Evolutionary conservation across 2,888 invertebrate species (phyloP).

Genomic region (Sinelater perroti): DNA sequence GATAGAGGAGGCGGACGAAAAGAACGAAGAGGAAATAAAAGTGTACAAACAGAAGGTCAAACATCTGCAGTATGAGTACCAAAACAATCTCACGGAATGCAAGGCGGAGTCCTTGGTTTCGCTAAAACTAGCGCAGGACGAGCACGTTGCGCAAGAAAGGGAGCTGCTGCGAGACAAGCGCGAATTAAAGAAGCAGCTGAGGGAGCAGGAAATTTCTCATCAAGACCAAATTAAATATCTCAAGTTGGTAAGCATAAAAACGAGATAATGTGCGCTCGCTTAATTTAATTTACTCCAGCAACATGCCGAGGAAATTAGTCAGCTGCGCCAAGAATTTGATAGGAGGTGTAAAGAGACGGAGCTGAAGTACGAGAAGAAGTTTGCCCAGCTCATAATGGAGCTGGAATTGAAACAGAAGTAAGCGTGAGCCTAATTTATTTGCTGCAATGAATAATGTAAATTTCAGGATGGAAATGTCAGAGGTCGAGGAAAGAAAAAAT

Average conservation of each 20-base stretch:
- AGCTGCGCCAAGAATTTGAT: conserved; percentile 71
- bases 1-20: conserved; percentile 86
- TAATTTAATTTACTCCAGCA: conserved; percentile 47
- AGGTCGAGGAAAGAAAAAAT: conserved; percentile 92
- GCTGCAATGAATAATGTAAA: too few relatives aligned
- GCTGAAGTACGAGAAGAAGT: conserved; percentile 77
- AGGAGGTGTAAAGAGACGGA: conserved; percentile 73
- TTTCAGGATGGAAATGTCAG: conserved; percentile 79
- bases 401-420: conserved; percentile 71
- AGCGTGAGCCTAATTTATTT: too few relatives aligned
- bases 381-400: conserved; percentile 75
- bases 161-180: conserved; percentile 80
- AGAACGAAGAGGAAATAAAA: conserved; percentile 87
- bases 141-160: conserved; percentile 79
- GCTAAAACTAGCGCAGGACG: conserved; percentile 84
- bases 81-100: conserved; percentile 82
- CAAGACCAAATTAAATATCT: conserved; percentile 77
- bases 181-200: conserved; percentile 70
- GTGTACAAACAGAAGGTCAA: conserved; percentile 93
- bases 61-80: conserved; percentile 91
- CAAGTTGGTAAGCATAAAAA: conserved; percentile 67
- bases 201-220: conserved; percentile 75
- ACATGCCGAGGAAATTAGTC: conserved; percentile 63
- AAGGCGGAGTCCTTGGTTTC: conserved; percentile 86
- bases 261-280: neutral